These are phyloP conservation scores for Zenarchopterus dispar DNA, from an alignment of 2,797 vertebrate species.

Conservation along the genomic window DNA sequence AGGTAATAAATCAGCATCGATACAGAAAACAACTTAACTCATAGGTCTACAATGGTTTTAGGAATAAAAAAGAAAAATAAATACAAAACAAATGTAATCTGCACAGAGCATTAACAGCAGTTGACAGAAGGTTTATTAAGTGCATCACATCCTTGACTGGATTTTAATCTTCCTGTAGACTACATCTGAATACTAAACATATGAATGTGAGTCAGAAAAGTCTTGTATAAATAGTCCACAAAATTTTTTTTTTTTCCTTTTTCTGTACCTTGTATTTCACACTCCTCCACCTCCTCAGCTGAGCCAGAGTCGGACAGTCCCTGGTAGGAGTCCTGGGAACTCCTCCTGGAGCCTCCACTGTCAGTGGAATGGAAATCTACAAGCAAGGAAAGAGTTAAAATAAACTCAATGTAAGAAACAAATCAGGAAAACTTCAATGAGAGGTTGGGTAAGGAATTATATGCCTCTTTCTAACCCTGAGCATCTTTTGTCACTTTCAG, in stretches of 20 bases:
- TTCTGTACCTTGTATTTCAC: slow-evolving; percentile 89
- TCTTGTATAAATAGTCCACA: too few relatives aligned
- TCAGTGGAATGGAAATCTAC: slow-evolving; percentile 88
- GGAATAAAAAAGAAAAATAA: too few relatives aligned
- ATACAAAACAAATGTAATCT: too few relatives aligned
- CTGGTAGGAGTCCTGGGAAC: slow-evolving; percentile 88
- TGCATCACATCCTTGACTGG: too few relatives aligned
- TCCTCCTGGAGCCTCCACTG: slow-evolving; percentile 88
- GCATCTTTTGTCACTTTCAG: too few relatives aligned
- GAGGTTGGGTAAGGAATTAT: too few relatives aligned
- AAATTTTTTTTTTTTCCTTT: not conserved
- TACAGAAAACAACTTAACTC: slow-evolving; percentile 6
- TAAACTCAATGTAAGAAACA: not conserved
- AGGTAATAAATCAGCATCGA: slow-evolving; percentile 24
- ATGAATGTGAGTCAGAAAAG: too few relatives aligned
- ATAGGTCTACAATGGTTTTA: too few relatives aligned
- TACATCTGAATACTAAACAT: too few relatives aligned
- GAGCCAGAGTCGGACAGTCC: slow-evolving; percentile 91
- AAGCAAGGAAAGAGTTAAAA: not conserved
- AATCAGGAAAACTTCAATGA: too few relatives aligned
- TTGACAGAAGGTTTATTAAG: not conserved
- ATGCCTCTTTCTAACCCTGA: too few relatives aligned
- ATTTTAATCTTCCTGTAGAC: too few relatives aligned
- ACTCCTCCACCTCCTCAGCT: slow-evolving; percentile 90
- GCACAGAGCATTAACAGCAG: not conserved